Percentiles rank a stretch among this genome's conserved stretches.
Evolutionary conservation across 2,797 vertebrate species (phyloP).

Genomic region (Enteromius treurensis): DNA sequence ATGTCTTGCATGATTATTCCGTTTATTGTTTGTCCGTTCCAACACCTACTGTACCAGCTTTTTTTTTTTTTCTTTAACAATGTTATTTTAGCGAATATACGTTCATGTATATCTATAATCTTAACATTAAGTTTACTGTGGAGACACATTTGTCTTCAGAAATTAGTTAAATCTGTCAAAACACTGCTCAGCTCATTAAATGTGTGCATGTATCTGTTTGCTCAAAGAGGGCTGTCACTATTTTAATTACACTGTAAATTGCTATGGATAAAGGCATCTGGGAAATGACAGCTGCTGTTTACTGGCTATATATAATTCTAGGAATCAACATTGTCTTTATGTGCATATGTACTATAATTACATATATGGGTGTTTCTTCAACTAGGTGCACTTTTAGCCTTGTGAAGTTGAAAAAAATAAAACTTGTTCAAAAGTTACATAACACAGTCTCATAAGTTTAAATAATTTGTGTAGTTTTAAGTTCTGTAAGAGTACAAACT

Average conservation of each 20-base stretch:
- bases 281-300: neutral
- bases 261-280: neutral
- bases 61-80: neutral
- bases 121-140: neutral
- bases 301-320: neutral
- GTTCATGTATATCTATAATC: neutral
- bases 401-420: too few relatives aligned
- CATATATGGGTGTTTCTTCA: neutral
- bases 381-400: too few relatives aligned
- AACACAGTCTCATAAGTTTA: too few relatives aligned
- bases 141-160: neutral
- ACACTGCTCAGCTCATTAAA: neutral
- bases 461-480: too few relatives aligned
- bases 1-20: neutral
- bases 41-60: neutral
- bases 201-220: neutral
- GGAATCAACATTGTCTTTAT: neutral
- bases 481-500: too few relatives aligned
- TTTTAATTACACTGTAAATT: neutral
- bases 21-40: neutral
- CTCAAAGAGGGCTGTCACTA: neutral
- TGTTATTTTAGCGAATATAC: neutral
- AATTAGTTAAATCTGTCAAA: neutral
- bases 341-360: neutral
- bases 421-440: too few relatives aligned